Base-by-base conservation (phyloP, 2,797 vertebrate genomes). In the Acanthis flammea region DNA sequence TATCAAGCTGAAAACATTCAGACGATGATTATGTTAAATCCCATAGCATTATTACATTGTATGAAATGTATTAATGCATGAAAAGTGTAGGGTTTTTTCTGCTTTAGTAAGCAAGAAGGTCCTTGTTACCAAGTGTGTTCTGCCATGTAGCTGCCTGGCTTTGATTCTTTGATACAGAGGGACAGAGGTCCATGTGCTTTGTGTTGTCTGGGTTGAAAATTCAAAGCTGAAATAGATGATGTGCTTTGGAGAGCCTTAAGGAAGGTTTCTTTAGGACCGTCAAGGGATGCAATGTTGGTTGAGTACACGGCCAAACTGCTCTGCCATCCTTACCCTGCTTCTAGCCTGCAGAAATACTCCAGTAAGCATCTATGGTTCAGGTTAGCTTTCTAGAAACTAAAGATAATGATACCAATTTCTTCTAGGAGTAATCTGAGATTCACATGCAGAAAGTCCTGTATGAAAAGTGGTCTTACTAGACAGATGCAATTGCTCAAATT, bases 401-500 rank as follows among this genome's bases (percentile, higher is more conserved):
- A 79, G 63, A 44, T 66, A 71, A 93, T 23, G 3, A 41, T n/a
- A 41, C 4, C 35, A 33, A 66, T 73, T 84, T 88, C 39, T 84
- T 78, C 55, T 10, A 57, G 37, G 44, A 55, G 37, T 72, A 81
- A 90, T 70, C 22, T 45, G 79, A 96, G 55, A 70, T 90, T 81
- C 66, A 75, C 8, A 1, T 75, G 76, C 18, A 0, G 54, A 90
- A 92, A 75, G 28, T 15, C 48, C 12, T 78, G 15, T 48, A 86
- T 71, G 53, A 87, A 85, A 94, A 88, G 66, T 70, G 48, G 7
- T 39, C 41, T 70, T 90, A 61, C 31, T 55, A 72, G 82, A 44
- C 53, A 58, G 30, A 90, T 44, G 19, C 42, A 80, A 48, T 35
- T 86, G 51, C 62, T 91, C 39, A 83, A 91, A 92, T 92, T 90